Base-by-base conservation (phyloP, 2,113 vertebrate genomes). In the Todiramphus saurophagus region DNA sequence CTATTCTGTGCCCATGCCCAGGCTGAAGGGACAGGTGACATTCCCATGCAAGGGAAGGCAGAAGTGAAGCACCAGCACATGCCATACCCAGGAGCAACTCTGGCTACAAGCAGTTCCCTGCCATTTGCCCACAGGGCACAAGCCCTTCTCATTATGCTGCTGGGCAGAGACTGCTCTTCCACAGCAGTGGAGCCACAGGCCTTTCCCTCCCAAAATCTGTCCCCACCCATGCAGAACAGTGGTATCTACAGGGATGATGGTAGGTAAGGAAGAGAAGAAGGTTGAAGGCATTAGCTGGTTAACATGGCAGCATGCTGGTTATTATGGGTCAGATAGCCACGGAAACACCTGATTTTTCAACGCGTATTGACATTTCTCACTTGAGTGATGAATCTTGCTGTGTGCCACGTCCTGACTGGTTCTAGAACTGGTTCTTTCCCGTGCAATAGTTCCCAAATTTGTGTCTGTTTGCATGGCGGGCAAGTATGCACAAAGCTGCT, bases 241-340 rank as follows among this genome's bases (percentile, higher is more conserved):
- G 0, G 1, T 53, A 27, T 48, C 66, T 30, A 16, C 53, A 90
- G 44, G 33, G 16, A 20, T 66, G 51, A 48, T 0, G 3, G 31
- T 35, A 76, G 37, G 9, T 37, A 31, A 86, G n/a, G 41, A 60
- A 58, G 63, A 17, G 64, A 35, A 9, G 23, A 64, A 79, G 24
- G 28, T 67, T 80, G 62, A 75, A 84, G 41, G 33, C 37, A 15
- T 66, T 62, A 86, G 16, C 12, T 28, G 6, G 15, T 74, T 88
- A 73, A 41, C 24, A n/a, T 25, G 30, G 16, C 16, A 83, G 44
- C 28, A 25, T 67, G 20, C 25, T 77, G 20, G 44, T 74, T 73
- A 27, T 7, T 31, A 13, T 50, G 17, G 19, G 48, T 77, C 24
- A 58, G 23, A 25, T 37, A 89, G 2, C 35, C 60, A 12, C 23